phyloP scores from a whole-genome alignment of 2,888 invertebrate species.

The Drosophila affinis region DNA sequence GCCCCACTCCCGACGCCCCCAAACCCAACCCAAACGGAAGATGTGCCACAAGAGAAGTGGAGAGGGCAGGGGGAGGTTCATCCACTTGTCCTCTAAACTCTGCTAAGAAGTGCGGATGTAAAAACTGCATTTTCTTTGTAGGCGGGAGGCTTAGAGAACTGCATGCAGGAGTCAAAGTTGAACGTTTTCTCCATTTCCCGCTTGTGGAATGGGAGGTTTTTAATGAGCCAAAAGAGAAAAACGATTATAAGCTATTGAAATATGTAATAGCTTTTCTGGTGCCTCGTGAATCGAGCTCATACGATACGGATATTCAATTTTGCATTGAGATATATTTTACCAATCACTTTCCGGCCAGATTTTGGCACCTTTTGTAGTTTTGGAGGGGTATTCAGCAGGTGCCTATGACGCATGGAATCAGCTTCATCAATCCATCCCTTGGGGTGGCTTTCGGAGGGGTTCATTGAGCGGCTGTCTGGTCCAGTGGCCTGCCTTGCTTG shows the following conservation, averaged over 20 bases:
- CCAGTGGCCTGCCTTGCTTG: not conserved
- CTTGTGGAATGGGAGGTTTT: not conserved
- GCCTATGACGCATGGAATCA: no score
- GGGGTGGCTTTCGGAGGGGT: not conserved
- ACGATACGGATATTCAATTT: no score
- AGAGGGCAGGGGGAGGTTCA: not conserved
- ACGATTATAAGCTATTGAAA: not conserved
- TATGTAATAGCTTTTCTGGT: no score
- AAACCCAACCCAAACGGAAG: not conserved
- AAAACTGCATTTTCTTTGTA: not conserved
- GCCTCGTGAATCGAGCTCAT: no score
- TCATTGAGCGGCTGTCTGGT: not conserved
- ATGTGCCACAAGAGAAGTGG: not conserved
- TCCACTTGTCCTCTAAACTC: not conserved
- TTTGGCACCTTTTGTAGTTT: no score
- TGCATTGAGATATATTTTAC: no score
- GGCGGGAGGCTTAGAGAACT: no score
- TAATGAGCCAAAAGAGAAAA: not conserved
- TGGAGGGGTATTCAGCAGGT: no score
- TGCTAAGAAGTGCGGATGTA: not conserved
- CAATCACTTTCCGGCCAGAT: no score
- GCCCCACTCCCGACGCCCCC: slow-evolving; percentile 16
- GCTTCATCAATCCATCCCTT: no score
- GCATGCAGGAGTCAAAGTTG: not conserved
- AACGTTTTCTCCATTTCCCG: not conserved